A percentile compares a stretch with the other conserved stretches of the same genome.
phyloP scores from a whole-genome alignment of 2,113 vertebrate species.

The Microcebus jonahi region DNA sequence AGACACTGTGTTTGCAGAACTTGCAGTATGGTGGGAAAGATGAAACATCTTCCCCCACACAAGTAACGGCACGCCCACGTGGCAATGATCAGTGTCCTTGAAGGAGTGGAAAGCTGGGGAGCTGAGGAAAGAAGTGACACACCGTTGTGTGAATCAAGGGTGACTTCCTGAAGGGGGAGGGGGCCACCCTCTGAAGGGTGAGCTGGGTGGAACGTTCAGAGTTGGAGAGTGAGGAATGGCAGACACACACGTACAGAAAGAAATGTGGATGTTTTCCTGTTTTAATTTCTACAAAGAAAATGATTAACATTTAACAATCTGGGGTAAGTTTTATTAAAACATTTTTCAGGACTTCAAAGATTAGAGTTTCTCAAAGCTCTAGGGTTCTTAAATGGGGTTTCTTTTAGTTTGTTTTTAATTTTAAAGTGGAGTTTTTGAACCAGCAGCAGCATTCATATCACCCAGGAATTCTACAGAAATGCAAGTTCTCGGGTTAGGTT shows the following conservation, averaged over 20 bases:
- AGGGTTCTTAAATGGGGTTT: neutral
- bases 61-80: neutral
- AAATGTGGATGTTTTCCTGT: neutral
- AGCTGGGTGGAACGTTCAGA: neutral
- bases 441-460: neutral
- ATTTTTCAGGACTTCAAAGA: neutral
- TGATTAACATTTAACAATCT: neutral
- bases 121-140: neutral
- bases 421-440: neutral
- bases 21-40: neutral
- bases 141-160: neutral
- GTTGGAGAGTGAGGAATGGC: neutral
- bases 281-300: constrained; percentile 30
- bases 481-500: neutral
- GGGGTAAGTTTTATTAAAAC: neutral
- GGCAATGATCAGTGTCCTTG: neutral
- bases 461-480: neutral
- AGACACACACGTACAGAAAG: neutral
- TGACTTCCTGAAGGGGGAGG: too few relatives aligned
- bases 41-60: neutral
- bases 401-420: too few relatives aligned
- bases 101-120: neutral
- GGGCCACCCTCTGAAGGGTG: too few relatives aligned
- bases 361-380: neutral
- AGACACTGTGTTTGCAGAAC: neutral